Percentiles rank a stretch among this genome's conserved stretches.
phyloP scores from a whole-genome alignment of 2,888 invertebrate genomes.

The Protophormia terraenovae region DNA sequence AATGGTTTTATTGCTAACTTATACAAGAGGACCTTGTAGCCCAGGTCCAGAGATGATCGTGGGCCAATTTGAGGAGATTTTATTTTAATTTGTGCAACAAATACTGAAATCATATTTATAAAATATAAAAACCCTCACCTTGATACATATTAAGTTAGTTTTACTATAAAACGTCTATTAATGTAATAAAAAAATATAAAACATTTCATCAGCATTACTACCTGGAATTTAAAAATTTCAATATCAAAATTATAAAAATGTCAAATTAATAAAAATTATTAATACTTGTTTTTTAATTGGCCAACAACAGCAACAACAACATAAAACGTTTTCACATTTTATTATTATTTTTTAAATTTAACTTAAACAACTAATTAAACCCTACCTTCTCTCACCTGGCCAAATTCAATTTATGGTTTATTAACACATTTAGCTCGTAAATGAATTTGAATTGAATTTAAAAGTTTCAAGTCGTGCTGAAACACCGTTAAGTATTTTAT shows the following conservation, averaged over 20 bases:
- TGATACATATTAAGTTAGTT: no score
- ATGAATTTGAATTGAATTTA: background rate
- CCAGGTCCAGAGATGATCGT: no score
- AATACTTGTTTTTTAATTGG: slow-evolving; percentile 17
- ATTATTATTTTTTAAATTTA: background rate
- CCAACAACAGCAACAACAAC: background rate
- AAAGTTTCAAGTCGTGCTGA: no score
- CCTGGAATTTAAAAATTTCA: background rate
- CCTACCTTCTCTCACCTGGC: background rate
- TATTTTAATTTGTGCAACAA: no score
- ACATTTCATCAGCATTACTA: background rate
- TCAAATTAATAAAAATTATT: slow-evolving; percentile 33
- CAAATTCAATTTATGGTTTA: background rate
- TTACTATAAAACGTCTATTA: background rate
- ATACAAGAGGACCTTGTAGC: no score
- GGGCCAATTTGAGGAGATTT: no score
- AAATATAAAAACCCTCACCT: no score
- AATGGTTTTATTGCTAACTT: no score
- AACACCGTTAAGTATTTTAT: slow-evolving; percentile 9
- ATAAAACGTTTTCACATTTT: background rate
- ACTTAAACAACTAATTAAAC: background rate
- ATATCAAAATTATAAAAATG: background rate
- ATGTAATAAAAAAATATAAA: background rate
- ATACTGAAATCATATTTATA: no score
- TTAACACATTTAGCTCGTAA: slow-evolving; percentile 9